These are phyloP conservation scores for Formicarius rufipectus DNA, from an alignment of 2,113 vertebrate species.

Conservation along the genomic window DNA sequence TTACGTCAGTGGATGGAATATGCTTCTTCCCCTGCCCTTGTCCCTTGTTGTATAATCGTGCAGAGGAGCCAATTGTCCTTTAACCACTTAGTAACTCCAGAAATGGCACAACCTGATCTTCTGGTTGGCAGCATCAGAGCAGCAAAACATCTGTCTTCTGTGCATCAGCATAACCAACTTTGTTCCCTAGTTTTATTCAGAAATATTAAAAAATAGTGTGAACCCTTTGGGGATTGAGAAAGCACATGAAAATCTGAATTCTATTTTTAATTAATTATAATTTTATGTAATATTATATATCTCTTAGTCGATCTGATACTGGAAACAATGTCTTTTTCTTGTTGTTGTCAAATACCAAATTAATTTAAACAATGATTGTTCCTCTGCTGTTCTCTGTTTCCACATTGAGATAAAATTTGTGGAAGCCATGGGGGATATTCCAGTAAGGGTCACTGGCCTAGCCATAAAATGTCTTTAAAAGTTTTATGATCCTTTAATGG, in stretches of 20 bases:
- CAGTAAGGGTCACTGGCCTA: background rate
- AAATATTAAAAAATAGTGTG: background rate
- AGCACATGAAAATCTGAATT: background rate
- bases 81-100: background rate
- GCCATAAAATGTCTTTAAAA: conserved; percentile 20
- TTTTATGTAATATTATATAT: background rate
- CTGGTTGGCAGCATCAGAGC: background rate
- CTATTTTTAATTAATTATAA: background rate
- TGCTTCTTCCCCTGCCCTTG: background rate
- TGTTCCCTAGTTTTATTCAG: background rate
- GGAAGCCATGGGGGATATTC: background rate
- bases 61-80: background rate
- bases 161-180: background rate
- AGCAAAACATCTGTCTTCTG: background rate
- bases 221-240: background rate
- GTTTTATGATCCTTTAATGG: conserved; percentile 32
- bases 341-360: background rate
- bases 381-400: background rate
- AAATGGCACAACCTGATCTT: background rate
- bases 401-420: background rate
- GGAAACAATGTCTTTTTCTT: background rate
- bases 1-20: background rate
- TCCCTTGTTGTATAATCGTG: background rate
- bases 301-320: background rate
- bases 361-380: background rate